These are phyloP conservation scores for Andrena flavipes DNA, from an alignment of 2,888 invertebrate species.

Conservation along the genomic window DNA sequence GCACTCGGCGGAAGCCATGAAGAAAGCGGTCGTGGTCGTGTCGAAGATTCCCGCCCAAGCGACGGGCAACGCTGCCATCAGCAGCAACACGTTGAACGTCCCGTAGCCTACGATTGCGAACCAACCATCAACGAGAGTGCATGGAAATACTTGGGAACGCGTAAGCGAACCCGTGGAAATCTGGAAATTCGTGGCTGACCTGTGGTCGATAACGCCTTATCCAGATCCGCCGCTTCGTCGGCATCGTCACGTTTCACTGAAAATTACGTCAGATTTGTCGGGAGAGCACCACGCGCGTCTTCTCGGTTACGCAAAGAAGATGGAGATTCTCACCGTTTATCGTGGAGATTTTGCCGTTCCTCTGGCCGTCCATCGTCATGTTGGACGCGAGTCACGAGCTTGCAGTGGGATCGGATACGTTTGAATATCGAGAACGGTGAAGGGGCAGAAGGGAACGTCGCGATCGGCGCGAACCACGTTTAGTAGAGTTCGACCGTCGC, in stretches of 20 bases:
- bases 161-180: no score
- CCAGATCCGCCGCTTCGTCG: constrained; percentile 87
- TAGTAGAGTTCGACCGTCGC: not conserved
- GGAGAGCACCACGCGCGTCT: not conserved
- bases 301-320: not conserved
- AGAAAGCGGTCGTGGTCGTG: constrained; percentile 90
- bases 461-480: not conserved
- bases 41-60: constrained; percentile 90
- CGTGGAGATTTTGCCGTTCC: constrained; percentile 47
- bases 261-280: constrained; percentile 33
- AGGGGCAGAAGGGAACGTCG: no score
- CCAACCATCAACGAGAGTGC: no score
- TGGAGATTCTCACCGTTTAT: constrained; percentile 57
- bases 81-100: constrained; percentile 88
- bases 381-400: not conserved
- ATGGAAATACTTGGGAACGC: no score
- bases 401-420: no score
- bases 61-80: constrained; percentile 87
- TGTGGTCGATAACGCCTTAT: constrained; percentile 89
- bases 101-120: constrained; percentile 86
- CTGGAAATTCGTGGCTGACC: constrained; percentile 81
- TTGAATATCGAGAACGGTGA: no score
- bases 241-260: constrained; percentile 50
- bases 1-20: constrained; percentile 91
- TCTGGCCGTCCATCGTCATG: constrained; percentile 8